These are phyloP conservation scores for Maconellicoccus hirsutus DNA, from an alignment of 1,140 invertebrate genomes.

Conservation along the genomic window DNA sequence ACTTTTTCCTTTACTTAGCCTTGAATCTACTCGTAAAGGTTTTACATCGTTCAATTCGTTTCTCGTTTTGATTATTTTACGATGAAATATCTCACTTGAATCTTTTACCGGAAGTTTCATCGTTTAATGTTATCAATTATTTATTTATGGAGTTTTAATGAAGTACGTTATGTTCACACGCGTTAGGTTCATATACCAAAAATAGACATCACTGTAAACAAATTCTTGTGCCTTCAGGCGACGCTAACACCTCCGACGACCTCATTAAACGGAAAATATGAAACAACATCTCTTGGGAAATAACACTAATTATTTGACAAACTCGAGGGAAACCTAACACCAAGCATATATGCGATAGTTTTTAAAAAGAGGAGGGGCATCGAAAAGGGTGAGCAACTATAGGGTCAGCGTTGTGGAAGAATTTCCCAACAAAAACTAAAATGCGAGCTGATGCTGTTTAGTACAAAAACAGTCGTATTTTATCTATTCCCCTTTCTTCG, in stretches of 20 bases:
- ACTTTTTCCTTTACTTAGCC: not conserved
- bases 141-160: not conserved
- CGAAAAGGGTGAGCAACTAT: not conserved
- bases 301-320: conserved; percentile 6
- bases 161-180: not conserved
- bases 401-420: conserved; percentile 1
- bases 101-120: not conserved
- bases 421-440: not conserved
- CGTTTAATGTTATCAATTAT: not conserved
- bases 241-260: not conserved
- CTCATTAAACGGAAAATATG: not conserved
- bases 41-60: too few species aligned
- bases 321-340: not conserved
- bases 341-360: not conserved
- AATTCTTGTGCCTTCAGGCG: not conserved
- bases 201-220: not conserved
- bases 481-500: not conserved
- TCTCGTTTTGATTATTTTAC: too few species aligned
- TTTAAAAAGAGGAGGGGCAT: not conserved
- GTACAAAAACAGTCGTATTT: not conserved
- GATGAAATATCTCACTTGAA: not conserved
- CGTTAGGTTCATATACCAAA: not conserved
- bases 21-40: too few species aligned
- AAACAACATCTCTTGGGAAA: not conserved
- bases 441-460: not conserved